Conservation (phyloP, 2,888 invertebrate genomes). For the Lomographa bimaculata region DNA sequence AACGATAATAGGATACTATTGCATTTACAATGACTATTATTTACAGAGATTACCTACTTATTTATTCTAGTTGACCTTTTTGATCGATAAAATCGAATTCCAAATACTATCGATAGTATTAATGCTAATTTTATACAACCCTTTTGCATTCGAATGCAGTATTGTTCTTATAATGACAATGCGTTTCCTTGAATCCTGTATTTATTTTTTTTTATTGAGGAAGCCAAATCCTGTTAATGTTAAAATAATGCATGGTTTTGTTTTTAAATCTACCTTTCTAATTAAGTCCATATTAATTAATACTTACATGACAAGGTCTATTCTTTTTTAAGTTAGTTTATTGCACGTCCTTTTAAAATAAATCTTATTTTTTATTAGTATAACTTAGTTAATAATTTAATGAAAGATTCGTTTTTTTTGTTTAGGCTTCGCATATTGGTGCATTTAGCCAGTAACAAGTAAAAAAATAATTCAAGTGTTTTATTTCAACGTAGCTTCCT, state of each 20-base stretch:
- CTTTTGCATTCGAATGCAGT: conserved; percentile 36
- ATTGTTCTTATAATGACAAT: conserved; percentile 47
- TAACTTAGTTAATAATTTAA: neutral
- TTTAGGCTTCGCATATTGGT: neutral
- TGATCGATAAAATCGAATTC: conserved; percentile 35
- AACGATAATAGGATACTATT: conserved; percentile 23
- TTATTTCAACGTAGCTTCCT: no score
- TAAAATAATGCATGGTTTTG: neutral
- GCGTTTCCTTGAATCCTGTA: conserved; percentile 27
- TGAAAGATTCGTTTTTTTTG: neutral
- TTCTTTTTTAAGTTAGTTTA: no score
- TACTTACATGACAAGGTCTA: no score
- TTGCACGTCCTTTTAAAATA: no score
- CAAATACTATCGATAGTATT: conserved; percentile 36
- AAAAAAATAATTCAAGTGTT: no score
- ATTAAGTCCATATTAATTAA: no score
- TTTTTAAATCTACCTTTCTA: neutral
- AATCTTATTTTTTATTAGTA: neutral
- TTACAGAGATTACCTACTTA: conserved; percentile 30
- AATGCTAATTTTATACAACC: conserved; percentile 42
- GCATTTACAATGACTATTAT: conserved; percentile 21
- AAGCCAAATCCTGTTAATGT: conserved; percentile 3
- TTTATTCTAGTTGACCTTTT: conserved; percentile 24
- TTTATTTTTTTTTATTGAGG: conserved; percentile 5
- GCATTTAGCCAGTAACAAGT: no score